Evolutionary conservation across 2,797 vertebrate species (phyloP).

Genomic region (Acomys russatus): DNA sequence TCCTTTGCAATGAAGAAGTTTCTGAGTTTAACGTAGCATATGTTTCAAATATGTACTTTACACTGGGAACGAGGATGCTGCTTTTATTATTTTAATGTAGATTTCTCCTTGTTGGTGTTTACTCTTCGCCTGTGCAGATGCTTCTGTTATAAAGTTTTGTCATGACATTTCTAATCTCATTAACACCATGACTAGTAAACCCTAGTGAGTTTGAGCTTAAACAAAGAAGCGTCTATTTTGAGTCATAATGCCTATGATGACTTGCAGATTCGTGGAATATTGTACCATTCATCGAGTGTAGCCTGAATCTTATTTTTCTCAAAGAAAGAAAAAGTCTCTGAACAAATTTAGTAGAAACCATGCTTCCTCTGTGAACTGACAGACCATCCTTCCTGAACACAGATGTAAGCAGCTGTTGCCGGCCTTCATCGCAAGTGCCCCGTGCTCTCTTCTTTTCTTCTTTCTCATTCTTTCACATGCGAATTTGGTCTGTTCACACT

Average conservation of each 20-base stretch:
- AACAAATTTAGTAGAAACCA: background rate
- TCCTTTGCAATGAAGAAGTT: background rate
- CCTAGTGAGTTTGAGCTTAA: background rate
- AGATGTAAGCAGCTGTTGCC: background rate
- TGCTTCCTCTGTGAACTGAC: background rate
- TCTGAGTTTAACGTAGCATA: background rate
- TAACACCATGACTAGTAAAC: constrained; percentile 45
- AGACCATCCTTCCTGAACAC: constrained; percentile 3
- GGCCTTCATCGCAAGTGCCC: background rate
- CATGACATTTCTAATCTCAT: background rate
- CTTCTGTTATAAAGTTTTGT: constrained; percentile 10
- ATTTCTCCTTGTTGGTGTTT: constrained; percentile 15
- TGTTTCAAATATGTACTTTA: background rate
- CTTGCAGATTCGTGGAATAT: background rate
- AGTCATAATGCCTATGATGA: background rate
- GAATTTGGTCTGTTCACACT: background rate
- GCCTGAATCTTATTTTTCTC: background rate
- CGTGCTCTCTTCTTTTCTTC: background rate
- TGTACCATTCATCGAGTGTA: background rate
- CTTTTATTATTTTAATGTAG: background rate
- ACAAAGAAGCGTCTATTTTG: constrained; percentile 12
- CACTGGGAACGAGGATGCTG: background rate
- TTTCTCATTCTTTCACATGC: background rate
- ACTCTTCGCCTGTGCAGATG: background rate
- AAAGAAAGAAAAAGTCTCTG: constrained; percentile 6